Evolutionary conservation across 2,888 invertebrate species (phyloP), one percentile per base, ranked within the genome.

Genomic region (Ommatoiulus sabulosus): DNA sequence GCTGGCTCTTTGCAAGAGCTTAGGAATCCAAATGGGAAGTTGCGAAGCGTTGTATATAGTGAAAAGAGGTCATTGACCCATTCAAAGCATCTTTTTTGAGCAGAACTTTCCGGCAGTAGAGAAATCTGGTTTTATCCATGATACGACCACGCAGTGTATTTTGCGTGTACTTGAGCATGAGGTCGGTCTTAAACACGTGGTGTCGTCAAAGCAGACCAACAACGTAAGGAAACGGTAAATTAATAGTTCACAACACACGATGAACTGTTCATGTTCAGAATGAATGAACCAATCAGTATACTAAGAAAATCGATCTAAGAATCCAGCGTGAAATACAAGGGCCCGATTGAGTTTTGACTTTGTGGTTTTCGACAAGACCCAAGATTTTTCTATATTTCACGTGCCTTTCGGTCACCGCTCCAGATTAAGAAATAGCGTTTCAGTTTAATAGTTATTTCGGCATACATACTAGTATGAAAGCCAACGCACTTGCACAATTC

Each of bases 21-120:
- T n/a, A 10, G 63, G 17, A 63, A n/a, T 63, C 7, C 63, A n/a
- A 63, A 72, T 24, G 72, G 72, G 72, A 20, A 8, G 24, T 72
- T n/a, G 72, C 4, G n/a, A n/a, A 72, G 72, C 6, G 72, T 72
- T 72, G 72, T 20, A 5, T n/a, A n/a, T 24, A 72, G 24, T 72
- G 72, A 72, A 7, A 72, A 72, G 72, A 72, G 72, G 72, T 72
- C 72, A 72, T 72, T 72, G 72, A 72, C 72, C 72, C 72, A 20
- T 72, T 72, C 72, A 24, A 72, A 24, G 72, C 72, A 72, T 72
- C 72, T 72, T 72, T 72, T 63, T 17, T 72, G 24, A 72, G 6
- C 20, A 24, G 8, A 52, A 72, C 72, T 20, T 24, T 10, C 52
- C 12, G 15, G 12, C 52, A 2, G 7, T 52, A 8, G 52, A 52